Evolutionary conservation across 2,797 vertebrate species (phyloP).

Genomic region (Galagoides demidoff): DNA sequence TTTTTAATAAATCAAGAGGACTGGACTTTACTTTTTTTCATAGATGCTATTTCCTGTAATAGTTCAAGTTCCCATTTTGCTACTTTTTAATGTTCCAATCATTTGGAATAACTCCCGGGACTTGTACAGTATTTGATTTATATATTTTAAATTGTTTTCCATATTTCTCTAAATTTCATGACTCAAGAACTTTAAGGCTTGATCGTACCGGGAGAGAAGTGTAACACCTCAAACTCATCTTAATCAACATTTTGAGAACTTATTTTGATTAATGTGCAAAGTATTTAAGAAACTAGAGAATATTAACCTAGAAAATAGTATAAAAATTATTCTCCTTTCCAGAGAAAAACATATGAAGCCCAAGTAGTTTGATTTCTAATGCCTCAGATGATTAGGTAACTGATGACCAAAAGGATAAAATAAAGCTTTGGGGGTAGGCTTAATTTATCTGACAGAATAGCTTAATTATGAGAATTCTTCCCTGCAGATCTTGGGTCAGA

Average conservation of each 20-base stretch:
- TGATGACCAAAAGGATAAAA: constrained; percentile 43
- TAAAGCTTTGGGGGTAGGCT: neutral
- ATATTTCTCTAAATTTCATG: neutral
- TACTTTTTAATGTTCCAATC: neutral
- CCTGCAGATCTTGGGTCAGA: neutral
- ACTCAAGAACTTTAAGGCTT: neutral
- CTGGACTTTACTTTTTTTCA: neutral
- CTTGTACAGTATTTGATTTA: constrained; percentile 17
- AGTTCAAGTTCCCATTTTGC: constrained; percentile 1
- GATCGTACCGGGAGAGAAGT: neutral
- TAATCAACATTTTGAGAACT: neutral
- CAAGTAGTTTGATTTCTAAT: constrained; percentile 33
- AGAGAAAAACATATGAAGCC: neutral
- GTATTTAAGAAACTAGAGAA: neutral
- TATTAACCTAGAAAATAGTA: constrained; percentile 16
- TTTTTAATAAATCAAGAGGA: neutral
- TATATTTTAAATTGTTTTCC: constrained; percentile 16
- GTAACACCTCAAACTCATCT: neutral
- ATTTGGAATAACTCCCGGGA: constrained; percentile 23
- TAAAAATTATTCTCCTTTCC: constrained; percentile 37
- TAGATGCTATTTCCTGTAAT: neutral
- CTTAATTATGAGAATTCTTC: constrained; percentile 53
- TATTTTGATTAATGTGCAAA: neutral
- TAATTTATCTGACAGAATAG: neutral
- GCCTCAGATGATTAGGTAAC: neutral